These are phyloP conservation scores for Tetropium fuscum DNA, from an alignment of 2,888 invertebrate species.

Conservation along the genomic window DNA sequence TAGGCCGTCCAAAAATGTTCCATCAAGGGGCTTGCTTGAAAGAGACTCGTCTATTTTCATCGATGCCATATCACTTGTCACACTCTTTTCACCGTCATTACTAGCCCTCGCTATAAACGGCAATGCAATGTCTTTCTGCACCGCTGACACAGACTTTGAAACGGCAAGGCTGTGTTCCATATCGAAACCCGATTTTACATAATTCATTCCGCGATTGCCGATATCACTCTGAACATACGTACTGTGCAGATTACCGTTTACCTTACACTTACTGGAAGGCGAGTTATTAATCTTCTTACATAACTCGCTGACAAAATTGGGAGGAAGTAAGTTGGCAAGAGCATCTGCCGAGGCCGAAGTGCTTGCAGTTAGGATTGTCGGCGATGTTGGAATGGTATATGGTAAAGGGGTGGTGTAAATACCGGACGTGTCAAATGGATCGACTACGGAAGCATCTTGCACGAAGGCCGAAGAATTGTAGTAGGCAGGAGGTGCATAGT, in stretches of 20 bases:
- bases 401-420: conserved; percentile 40
- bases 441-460: conserved; percentile 57
- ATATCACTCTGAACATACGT: conserved; percentile 51
- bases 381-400: neutral
- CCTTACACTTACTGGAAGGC: conserved; percentile 21
- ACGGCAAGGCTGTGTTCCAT: conserved; percentile 38
- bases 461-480: conserved; percentile 65
- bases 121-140: conserved; percentile 44
- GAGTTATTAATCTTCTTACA: neutral
- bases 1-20: conserved; percentile 73
- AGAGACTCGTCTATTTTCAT: conserved; percentile 45
- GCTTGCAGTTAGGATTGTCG: neutral
- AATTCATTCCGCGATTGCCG: conserved; percentile 49
- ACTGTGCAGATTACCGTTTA: neutral
- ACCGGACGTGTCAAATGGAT: conserved; percentile 78
- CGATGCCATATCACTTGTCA: conserved; percentile 39
- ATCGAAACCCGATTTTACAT: conserved; percentile 37
- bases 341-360: neutral
- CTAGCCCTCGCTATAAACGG: conserved; percentile 27
- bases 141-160: conserved; percentile 45
- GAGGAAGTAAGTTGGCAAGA: neutral
- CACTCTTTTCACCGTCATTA: conserved; percentile 22
- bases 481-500: conserved; percentile 70
- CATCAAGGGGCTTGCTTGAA: conserved; percentile 49
- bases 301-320: conserved; percentile 1